Evolutionary conservation across 2,797 vertebrate species (phyloP).

Genomic region (Girardinus metallicus): DNA sequence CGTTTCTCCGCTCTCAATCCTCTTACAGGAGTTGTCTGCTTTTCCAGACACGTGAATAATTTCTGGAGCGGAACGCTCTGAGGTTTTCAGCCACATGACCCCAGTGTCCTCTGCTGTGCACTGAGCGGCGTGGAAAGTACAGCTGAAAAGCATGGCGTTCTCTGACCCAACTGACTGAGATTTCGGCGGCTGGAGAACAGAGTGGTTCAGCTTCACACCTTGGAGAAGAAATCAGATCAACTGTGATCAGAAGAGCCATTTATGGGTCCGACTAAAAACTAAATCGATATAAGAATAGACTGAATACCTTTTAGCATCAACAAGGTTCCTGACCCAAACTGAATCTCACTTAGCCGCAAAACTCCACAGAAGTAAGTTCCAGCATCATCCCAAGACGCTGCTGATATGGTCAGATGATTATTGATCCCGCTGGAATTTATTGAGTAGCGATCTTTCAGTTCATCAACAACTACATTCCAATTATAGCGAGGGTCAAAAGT

Average conservation of each 20-base stretch:
- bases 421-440: not conserved
- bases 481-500: accelerated
- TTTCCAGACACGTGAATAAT: not conserved
- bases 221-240: not conserved
- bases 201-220: not conserved
- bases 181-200: not conserved
- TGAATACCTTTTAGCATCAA: slow-evolving; percentile 36
- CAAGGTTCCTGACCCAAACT: slow-evolving; percentile 41
- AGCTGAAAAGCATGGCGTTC: not conserved
- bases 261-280: not conserved
- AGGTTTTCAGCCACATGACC: not conserved
- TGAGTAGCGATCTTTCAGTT: not conserved
- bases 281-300: not conserved
- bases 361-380: slow-evolving; percentile 53
- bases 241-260: not conserved
- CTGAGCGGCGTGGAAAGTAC: not conserved
- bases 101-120: not conserved
- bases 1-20: not conserved
- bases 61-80: not conserved
- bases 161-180: not conserved
- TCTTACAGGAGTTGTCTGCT: not conserved
- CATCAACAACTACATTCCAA: not conserved
- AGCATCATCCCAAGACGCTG: slow-evolving; percentile 11
- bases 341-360: not conserved
- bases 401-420: slow-evolving; percentile 22